Evolutionary conservation across 2,888 invertebrate species (phyloP).

Genomic region (Octodonta nipae): DNA sequence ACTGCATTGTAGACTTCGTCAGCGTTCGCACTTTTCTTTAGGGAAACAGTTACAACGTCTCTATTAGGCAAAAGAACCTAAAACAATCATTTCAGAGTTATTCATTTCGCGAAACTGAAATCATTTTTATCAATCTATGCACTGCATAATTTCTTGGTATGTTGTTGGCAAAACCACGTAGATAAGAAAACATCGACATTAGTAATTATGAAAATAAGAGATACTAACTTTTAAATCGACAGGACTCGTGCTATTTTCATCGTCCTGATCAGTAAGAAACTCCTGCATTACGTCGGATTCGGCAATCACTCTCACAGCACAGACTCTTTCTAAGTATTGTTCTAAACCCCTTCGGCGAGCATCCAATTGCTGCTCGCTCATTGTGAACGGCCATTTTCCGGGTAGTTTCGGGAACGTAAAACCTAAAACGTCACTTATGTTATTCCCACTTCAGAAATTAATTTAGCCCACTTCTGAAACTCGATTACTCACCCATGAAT

Average conservation of each 20-base stretch:
- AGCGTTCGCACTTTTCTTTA: constrained; percentile 77
- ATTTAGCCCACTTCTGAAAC: neutral
- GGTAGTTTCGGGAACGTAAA: constrained; percentile 95
- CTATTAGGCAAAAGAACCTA: constrained; percentile 76
- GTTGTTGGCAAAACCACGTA: too few relatives aligned
- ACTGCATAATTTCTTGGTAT: too few relatives aligned
- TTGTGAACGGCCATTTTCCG: constrained; percentile 94
- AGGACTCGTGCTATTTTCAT: constrained; percentile 51
- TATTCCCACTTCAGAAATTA: neutral
- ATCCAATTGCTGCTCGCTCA: constrained; percentile 95
- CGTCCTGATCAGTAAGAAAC: constrained; percentile 86
- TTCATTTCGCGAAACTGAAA: too few relatives aligned
- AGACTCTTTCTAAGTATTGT: constrained; percentile 94
- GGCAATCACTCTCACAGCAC: constrained; percentile 93
- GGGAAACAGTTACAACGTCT: constrained; percentile 75
- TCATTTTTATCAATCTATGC: too few relatives aligned
- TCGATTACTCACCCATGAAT: constrained; percentile 59
- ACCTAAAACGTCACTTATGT: constrained; percentile 35
- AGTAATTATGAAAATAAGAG: too few relatives aligned
- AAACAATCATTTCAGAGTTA: too few relatives aligned
- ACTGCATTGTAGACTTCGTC: constrained; percentile 83
- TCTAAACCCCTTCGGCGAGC: constrained; percentile 86
- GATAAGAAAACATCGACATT: too few relatives aligned
- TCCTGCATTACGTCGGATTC: constrained; percentile 96
- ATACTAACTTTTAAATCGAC: constrained; percentile 56